Percentiles rank a stretch among this genome's conserved stretches.
These are phyloP conservation scores for Vulpes lagopus DNA, from an alignment of 2,113 vertebrate genomes.

Conservation along the genomic window DNA sequence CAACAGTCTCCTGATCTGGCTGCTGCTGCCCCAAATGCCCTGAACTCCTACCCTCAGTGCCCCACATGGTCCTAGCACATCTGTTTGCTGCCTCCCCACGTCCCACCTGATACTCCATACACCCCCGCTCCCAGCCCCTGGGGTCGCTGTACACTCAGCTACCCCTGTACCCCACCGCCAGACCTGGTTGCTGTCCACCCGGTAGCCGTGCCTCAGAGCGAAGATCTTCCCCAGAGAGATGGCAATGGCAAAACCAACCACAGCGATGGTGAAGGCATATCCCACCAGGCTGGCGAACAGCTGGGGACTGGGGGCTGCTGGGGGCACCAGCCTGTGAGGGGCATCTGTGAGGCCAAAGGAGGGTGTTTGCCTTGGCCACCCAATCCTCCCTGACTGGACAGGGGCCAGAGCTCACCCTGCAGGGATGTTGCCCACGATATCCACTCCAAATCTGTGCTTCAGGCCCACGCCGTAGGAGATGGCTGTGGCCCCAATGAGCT, in stretches of 20 bases:
- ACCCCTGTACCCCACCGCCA: fast-evolving
- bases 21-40: neutral
- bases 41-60: neutral
- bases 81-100: neutral
- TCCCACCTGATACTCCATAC: neutral
- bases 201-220: conserved; percentile 96
- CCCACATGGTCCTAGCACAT: fast-evolving
- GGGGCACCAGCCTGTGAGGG: conserved; percentile 90
- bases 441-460: conserved; percentile 83
- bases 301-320: conserved; percentile 83
- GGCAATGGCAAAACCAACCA: conserved; percentile 96
- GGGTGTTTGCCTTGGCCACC: neutral
- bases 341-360: conserved; percentile 54
- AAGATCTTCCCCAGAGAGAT: conserved; percentile 97
- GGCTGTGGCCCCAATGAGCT: conserved; percentile 93
- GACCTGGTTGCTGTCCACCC: conserved; percentile 98
- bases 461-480: conserved; percentile 90
- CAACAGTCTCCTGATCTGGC: too few species aligned
- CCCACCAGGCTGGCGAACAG: conserved; percentile 90
- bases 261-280: conserved; percentile 94
- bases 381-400: neutral
- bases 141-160: neutral
- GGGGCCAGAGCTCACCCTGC: conserved; percentile 87
- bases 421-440: conserved; percentile 93
- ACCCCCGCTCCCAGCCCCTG: neutral